Evolutionary conservation across 1,140 invertebrate species (phyloP), one percentile per base, ranked within the genome.

Genomic region (Drosophila ananassae): DNA sequence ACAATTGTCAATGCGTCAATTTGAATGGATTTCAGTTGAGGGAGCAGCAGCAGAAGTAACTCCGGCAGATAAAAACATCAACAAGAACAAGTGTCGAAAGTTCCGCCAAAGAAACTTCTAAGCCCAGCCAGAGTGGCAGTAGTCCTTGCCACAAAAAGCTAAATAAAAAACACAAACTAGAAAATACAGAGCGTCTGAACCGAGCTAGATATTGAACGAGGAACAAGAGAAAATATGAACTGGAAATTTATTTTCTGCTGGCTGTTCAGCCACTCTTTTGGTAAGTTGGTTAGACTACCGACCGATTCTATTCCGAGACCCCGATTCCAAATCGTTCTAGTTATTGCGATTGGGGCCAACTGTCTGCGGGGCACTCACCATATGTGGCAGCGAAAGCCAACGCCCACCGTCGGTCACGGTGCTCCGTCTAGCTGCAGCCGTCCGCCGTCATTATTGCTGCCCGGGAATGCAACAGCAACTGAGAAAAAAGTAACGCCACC

Each of bases 1-100:
- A 87, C 82, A 87, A 81, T 85, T 85, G 82, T 81, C 82, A 85
- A 82, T 85, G 66, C 82, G 82, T 87, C 82, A 85, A 78, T 81
- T 72, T 72, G 75, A 87, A 75, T 85, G 77, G 74, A 81, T 77
- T 85, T 71, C 28, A 66, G 63, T 52, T 69, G 53, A 47, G 37
- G 54, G 17, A 56, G 13, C 12, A 61, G 55, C 34, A 48, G 41
- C 32, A 30, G 64, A 41, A 12, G 62, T 56, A 28, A 30, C 46
- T 30, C 25, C 60, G 21, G 13, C 41, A 50, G 52, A 71, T 71
- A 69, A 57, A 71, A 82, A 73, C 61, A 69, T 71, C 59, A 74
- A 54, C 58, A 25, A 30, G 51, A 79, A 62, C 69, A 71, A 72
- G 55, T 54, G 54, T 61, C 24, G 21, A 61, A 73, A 73, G 39